Evolutionary conservation across 2,113 vertebrate genomes (phyloP), one percentile per base, ranked within the genome.

Genomic region (Erpornis zantholeuca): DNA sequence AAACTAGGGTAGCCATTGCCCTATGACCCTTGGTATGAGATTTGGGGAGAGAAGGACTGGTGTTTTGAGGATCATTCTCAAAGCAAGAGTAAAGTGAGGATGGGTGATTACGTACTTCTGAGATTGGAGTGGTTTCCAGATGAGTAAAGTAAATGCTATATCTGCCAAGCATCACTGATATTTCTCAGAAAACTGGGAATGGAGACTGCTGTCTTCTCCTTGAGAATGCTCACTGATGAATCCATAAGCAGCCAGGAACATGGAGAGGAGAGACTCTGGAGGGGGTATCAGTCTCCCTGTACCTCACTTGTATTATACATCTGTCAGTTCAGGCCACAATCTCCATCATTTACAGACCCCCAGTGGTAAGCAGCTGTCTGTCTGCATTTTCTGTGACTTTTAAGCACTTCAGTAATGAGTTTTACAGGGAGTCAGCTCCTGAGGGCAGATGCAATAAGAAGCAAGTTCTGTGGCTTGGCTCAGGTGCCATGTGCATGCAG

Each of bases 291-390:
- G 60, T 90, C 56, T 81, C 29, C 22, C 23, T 35, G 31, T 83
- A 71, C 68, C 56, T 94, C 60, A 57, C 82, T 96, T 94, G 68
- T 45, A 20, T 86, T 92, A 64, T 50, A 47, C 31, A 70, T 86
- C 44, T 96, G 90, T 92, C 85, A 90, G 64, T 93, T 95, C 60
- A 86, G 88, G 82, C 85, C 60, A 71, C 6, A 20, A 2, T 86
- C 56, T 92, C 71, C 69, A 78, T 94, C 68, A 71, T 88, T 92
- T 96, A 64, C 71, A 92, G 82, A 90, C 38, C 47, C 81, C 71
- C 75, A 77, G 89, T 92, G 78, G 70, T 90, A 94, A 94, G 71
- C 70, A 94, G 91, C 91, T 96, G 91, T 94, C 91, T 87, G 70
- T 90, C 95, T 94, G 78, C 54, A 73, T 95, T 87, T 91, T 66